Percentiles rank a stretch among this genome's conserved stretches.
phyloP scores from a whole-genome alignment of 1,140 invertebrate genomes.

The Drosophila sproati region DNA sequence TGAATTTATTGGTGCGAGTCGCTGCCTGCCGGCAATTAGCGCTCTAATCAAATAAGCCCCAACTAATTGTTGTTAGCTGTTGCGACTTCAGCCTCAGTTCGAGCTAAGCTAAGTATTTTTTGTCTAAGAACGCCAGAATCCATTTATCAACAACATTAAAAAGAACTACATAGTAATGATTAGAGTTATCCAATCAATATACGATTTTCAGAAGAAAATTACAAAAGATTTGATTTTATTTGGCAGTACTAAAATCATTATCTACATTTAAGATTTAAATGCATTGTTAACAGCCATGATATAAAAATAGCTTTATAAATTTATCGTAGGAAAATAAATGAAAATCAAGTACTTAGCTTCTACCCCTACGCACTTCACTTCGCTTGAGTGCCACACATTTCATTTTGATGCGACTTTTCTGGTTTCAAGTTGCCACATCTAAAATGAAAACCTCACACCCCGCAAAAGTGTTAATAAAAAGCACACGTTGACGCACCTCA shows the following conservation, averaged over 20 bases:
- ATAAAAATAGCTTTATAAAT: too few relatives aligned
- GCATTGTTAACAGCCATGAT: too few relatives aligned
- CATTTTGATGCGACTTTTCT: slow-evolving; percentile 53
- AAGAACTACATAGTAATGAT: background rate
- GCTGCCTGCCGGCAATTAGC: slow-evolving; percentile 64
- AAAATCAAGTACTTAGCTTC: background rate
- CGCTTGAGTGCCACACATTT: slow-evolving; percentile 16
- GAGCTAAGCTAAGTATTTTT: background rate
- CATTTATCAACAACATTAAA: too few relatives aligned
- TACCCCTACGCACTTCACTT: background rate
- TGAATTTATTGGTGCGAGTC: slow-evolving; percentile 64
- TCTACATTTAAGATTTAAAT: too few relatives aligned
- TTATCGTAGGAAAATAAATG: background rate
- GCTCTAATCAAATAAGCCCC: slow-evolving; percentile 73
- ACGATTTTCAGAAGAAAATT: too few relatives aligned
- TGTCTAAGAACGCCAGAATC: too few relatives aligned
- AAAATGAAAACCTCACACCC: slow-evolving; percentile 58
- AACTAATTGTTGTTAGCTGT: slow-evolving; percentile 45
- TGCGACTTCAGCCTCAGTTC: background rate
- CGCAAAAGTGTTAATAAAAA: slow-evolving; percentile 31
- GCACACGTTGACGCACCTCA: slow-evolving; percentile 75
- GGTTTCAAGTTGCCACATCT: slow-evolving; percentile 44
- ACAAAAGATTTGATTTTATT: too few relatives aligned
- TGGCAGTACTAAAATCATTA: too few relatives aligned
- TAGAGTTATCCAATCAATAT: background rate